A percentile compares a stretch with the other conserved stretches of the same genome.
These are phyloP conservation scores for Danionella dracula DNA, from an alignment of 2,797 vertebrate species.

Conservation along the genomic window DNA sequence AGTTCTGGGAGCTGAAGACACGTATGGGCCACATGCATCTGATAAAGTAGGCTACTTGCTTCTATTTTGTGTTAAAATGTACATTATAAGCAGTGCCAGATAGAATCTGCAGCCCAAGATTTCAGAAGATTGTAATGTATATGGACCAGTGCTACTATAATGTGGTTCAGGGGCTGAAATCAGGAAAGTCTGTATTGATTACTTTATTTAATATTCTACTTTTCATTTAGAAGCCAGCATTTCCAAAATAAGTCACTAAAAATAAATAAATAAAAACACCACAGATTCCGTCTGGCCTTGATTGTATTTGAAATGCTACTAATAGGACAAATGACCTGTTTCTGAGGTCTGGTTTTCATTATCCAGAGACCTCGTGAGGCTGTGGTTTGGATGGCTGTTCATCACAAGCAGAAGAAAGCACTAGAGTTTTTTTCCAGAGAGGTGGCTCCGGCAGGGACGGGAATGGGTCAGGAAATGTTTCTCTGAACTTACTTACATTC, in stretches of 20 bases:
- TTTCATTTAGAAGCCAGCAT: too few species aligned
- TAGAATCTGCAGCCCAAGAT: too few species aligned
- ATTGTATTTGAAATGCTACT: too few species aligned
- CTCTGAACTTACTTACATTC: not conserved
- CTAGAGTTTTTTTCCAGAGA: slow-evolving; percentile 80
- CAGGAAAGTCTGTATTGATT: too few species aligned
- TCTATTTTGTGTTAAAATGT: not conserved
- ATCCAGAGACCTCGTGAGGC: slow-evolving; percentile 70
- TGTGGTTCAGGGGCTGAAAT: too few species aligned
- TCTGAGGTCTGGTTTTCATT: not conserved
- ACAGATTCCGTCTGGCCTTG: too few species aligned
- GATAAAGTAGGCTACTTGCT: slow-evolving; percentile 58
- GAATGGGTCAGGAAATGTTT: slow-evolving; percentile 72
- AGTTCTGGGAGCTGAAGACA: slow-evolving; percentile 82
- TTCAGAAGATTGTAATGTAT: too few species aligned
- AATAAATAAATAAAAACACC: too few species aligned
- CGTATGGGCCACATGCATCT: slow-evolving; percentile 71
- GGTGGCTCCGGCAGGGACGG: slow-evolving; percentile 77
- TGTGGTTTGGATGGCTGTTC: slow-evolving; percentile 80
- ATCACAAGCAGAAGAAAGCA: slow-evolving; percentile 78
- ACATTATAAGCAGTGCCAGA: too few species aligned
- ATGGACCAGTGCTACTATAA: too few species aligned
- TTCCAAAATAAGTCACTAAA: too few species aligned
- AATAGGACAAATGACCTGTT: not conserved
- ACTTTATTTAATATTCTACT: too few species aligned